phyloP scores from a whole-genome alignment of 2,888 invertebrate species.

The Alentia gelatinosa region DNA sequence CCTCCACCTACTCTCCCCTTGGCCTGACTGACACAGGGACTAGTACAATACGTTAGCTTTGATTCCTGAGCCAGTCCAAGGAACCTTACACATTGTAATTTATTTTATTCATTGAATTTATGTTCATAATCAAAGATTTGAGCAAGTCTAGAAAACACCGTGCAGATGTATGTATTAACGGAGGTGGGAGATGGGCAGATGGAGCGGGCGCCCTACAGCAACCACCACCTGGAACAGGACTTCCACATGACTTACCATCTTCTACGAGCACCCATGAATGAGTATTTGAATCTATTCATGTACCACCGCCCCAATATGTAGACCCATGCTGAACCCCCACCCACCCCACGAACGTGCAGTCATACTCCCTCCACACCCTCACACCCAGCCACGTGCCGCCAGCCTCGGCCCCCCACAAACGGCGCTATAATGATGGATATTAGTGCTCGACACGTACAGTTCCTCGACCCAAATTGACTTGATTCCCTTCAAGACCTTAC shows the following conservation, averaged over 20 bases:
- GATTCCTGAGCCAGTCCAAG: too few species aligned
- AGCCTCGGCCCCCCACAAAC: not conserved
- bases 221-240: not conserved
- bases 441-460: not conserved
- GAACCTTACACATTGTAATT: too few species aligned
- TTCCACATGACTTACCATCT: not conserved
- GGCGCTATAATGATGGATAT: not conserved
- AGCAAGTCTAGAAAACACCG: too few species aligned
- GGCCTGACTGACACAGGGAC: too few species aligned
- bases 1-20: too few species aligned
- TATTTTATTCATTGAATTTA: too few species aligned
- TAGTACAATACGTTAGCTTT: too few species aligned
- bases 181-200: not conserved
- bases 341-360: not conserved
- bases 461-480: not conserved
- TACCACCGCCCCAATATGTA: not conserved
- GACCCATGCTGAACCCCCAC: not conserved
- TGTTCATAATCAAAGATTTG: too few species aligned
- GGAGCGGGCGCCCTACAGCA: not conserved
- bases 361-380: not conserved
- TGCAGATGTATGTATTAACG: too few species aligned
- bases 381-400: not conserved
- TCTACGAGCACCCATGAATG: not conserved
- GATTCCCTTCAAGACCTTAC: not conserved
- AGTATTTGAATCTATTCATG: not conserved